Conservation (phyloP, 2,888 invertebrate species). For the Dynastes hyllus region DNA sequence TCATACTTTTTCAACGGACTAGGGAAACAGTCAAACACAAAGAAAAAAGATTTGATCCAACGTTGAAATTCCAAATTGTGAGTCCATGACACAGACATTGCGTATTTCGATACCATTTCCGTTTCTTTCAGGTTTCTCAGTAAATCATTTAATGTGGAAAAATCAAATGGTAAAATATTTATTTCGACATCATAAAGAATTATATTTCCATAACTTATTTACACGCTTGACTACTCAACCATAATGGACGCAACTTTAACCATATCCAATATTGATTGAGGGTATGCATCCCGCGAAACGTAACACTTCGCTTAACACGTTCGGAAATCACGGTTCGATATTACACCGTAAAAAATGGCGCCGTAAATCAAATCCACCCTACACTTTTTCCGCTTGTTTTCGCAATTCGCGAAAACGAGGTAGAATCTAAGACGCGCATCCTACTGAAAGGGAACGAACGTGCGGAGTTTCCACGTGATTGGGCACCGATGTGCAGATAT, state of each 20-base stretch:
- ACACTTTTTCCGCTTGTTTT: conserved; percentile 33
- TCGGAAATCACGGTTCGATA: not conserved
- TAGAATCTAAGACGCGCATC: conserved; percentile 16
- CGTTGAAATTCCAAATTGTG: not conserved
- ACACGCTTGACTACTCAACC: too few species aligned
- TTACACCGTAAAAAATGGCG: conserved; percentile 6
- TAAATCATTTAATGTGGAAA: too few species aligned
- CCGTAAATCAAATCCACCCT: conserved; percentile 20
- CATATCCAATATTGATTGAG: not conserved
- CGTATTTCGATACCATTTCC: too few species aligned
- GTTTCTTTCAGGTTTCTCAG: too few species aligned
- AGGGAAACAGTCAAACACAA: too few species aligned
- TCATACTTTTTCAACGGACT: too few species aligned
- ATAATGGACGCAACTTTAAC: too few species aligned
- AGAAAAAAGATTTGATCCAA: too few species aligned
- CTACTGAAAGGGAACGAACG: conserved; percentile 20
- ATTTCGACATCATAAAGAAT: too few species aligned
- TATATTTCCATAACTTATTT: too few species aligned
- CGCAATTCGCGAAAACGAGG: conserved; percentile 30
- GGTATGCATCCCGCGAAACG: not conserved
- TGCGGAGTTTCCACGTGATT: conserved; percentile 51
- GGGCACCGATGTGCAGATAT: conserved; percentile 49
- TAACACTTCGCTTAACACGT: conserved; percentile 17
- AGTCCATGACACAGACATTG: too few species aligned
- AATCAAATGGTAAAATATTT: too few species aligned